Evolutionary conservation across 2,888 invertebrate genomes (phyloP), one percentile per base, ranked within the genome.

Genomic region (Drosophila infuscata): DNA sequence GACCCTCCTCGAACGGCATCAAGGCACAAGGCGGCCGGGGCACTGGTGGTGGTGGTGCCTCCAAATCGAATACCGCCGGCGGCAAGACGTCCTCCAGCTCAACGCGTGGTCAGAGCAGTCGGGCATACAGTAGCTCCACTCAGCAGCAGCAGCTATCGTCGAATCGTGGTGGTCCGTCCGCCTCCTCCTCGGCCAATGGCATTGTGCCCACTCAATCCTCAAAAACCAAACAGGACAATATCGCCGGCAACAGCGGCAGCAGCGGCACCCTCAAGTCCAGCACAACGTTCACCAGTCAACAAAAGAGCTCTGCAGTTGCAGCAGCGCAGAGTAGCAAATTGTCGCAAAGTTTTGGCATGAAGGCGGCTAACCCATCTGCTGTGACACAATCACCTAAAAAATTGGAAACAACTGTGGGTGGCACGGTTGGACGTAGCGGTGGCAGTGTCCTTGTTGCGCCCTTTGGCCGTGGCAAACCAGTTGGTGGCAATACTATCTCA

Each of bases 291-390:
- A 32, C 58, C 38, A 32, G 41, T 17, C 76, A 72, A 52, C 76
- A 72, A 54, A 79, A 79, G 63, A 60, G 43, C 43, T 35, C 70
- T 7, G 56, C 68, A 53, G 41, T 29, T 36, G 30, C 49, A 5
- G 35, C 68, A 8, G 53, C 58, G 1, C 74, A 59, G 8, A 57
- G 58, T 9, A 77, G 60, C 6, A 85, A 85, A 46, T 65, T 82
- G 3, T 48, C 70, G n/a, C 91, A 91, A 69, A 93, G 94, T 77
- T 93, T 93, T 80, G 94, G 74, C 17, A 36, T 79, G 36, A 85
- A 88, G 60, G 52, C 94, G 25, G 8, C 46, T 15, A 36, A 92
- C 94, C 25, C 94, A 46, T 15, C 95, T 62, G 94, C 94, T 86
- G 93, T 94, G 70, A 94, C 94, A n/a, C 84, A 87, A 25, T 82